A percentile compares a stretch with the other conserved stretches of the same genome.
Evolutionary conservation across 1,140 invertebrate species (phyloP).

Genomic region (Hyles vespertilio): DNA sequence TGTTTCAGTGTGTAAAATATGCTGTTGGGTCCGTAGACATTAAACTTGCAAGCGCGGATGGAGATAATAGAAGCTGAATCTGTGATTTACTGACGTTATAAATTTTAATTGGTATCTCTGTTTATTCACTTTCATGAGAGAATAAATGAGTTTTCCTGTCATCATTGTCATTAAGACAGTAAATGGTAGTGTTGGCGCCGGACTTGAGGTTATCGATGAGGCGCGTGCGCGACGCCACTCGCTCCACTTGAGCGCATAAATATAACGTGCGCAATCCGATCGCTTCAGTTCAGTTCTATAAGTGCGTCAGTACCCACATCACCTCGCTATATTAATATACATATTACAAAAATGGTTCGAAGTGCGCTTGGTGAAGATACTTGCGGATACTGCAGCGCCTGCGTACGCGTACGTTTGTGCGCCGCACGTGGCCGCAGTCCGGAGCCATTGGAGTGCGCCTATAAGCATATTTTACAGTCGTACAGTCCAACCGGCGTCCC

Average conservation of each 20-base stretch:
- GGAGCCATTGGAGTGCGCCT: slow-evolving; percentile 60
- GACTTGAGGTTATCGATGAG: slow-evolving; percentile 52
- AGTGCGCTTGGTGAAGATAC: slow-evolving; percentile 50
- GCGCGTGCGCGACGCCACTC: slow-evolving; percentile 57
- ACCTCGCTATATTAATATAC: slow-evolving; percentile 13
- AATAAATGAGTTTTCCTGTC: slow-evolving; percentile 13
- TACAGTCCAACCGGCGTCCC: slow-evolving; percentile 32
- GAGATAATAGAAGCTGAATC: neutral
- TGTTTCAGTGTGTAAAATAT: no score
- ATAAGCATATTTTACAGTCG: slow-evolving; percentile 66
- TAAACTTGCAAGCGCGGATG: no score
- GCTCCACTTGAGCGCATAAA: slow-evolving; percentile 49
- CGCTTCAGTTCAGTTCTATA: slow-evolving; percentile 54
- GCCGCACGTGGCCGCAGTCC: slow-evolving; percentile 57
- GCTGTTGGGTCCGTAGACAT: no score
- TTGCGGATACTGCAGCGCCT: slow-evolving; percentile 66
- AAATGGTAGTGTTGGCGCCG: slow-evolving; percentile 47
- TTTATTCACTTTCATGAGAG: slow-evolving; percentile 18
- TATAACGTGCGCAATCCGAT: slow-evolving; percentile 37
- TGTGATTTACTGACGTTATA: slow-evolving; percentile 35
- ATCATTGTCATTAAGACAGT: slow-evolving; percentile 13
- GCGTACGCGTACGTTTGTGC: slow-evolving; percentile 56
- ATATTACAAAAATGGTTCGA: slow-evolving; percentile 40
- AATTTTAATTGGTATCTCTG: slow-evolving; percentile 13
- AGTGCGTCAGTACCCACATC: slow-evolving; percentile 32